Base-by-base conservation (phyloP, 2,797 vertebrate genomes). In the Lemur catta region DNA sequence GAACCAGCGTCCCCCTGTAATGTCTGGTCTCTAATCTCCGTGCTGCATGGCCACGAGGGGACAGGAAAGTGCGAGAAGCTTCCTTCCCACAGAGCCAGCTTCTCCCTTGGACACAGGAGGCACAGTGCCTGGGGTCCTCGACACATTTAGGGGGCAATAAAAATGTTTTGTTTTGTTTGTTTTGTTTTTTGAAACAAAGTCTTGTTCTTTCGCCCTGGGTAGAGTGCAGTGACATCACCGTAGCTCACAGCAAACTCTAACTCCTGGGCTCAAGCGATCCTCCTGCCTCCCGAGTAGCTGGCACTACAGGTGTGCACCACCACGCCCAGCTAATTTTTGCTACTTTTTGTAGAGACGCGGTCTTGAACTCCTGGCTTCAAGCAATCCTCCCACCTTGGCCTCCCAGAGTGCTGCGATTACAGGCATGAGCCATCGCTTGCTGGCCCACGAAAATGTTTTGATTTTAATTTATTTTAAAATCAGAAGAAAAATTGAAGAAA, bases 391-490 rank as follows among this genome's bases (percentile, higher is more conserved):
- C 0, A 4, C 41, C 26, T 30, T 0, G 1, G 71, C 26, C 41
- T 74, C 26, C 41, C 26, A 30, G 5, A 33, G 46, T 48, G 17
- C 55, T 57, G 24, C 55, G 22, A 57, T 57, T 57, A 57, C 8
- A 57, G 55, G 8, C 8, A 9, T 57, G 55, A 57, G 55, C 55
- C 55, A 4, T 22, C 8, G 1, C 17, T 20, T 4, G 4, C 3
- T 57, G 55, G 17, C 55, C 50, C 38, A 38, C 7, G 30, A n/a
- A 63, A 65, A 91, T 84, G 24, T 75, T 88, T 94, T 52, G 20
- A 38, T 91, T 89, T 95, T 89, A 24, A 46, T 92, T 96, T 93
- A 69, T 84, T 80, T 94, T 86, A 43, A 84, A 92, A 91, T n/a
- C 46, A 71, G 61, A 92, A 95, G 74, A 82, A 65, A 91, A 52